Evolutionary conservation across 2,888 invertebrate species (phyloP).

Genomic region (Caenorhabditis uteleia): DNA sequence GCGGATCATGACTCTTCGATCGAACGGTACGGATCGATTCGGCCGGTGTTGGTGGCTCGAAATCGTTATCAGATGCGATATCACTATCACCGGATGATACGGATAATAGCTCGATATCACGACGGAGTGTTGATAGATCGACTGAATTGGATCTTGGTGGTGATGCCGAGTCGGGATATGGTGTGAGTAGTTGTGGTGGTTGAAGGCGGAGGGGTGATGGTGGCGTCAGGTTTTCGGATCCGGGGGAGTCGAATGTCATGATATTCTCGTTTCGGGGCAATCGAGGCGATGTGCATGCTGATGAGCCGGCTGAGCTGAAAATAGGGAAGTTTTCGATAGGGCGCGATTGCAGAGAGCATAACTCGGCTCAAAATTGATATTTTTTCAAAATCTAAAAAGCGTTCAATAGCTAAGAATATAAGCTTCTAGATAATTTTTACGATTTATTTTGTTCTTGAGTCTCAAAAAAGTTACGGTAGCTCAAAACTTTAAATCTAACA

Average conservation of each 20-base stretch:
- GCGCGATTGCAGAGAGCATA: too few species aligned
- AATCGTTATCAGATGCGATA: conserved; percentile 56
- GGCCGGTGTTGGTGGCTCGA: conserved; percentile 64
- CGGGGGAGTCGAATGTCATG: conserved; percentile 41
- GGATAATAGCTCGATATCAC: conserved; percentile 65
- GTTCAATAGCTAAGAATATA: too few species aligned
- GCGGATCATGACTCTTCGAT: conserved; percentile 64
- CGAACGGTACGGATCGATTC: conserved; percentile 65
- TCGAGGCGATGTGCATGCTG: conserved; percentile 42
- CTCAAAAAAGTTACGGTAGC: too few species aligned
- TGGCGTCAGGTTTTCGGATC: conserved; percentile 18
- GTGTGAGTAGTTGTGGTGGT: conserved; percentile 45
- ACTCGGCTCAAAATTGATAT: too few species aligned
- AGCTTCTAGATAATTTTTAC: too few species aligned
- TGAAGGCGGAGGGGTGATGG: conserved; percentile 47
- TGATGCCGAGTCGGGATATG: conserved; percentile 49
- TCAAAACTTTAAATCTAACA: too few species aligned
- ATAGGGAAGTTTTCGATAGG: not conserved
- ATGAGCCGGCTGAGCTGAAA: conserved; percentile 50
- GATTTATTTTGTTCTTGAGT: too few species aligned
- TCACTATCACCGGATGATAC: conserved; percentile 64
- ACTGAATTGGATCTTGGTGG: conserved; percentile 68
- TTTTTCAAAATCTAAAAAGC: too few species aligned
- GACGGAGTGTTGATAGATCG: conserved; percentile 64
- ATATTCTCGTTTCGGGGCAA: conserved; percentile 45